These are phyloP conservation scores for Xiphydria camelus DNA, from an alignment of 2,888 invertebrate genomes.

Conservation along the genomic window DNA sequence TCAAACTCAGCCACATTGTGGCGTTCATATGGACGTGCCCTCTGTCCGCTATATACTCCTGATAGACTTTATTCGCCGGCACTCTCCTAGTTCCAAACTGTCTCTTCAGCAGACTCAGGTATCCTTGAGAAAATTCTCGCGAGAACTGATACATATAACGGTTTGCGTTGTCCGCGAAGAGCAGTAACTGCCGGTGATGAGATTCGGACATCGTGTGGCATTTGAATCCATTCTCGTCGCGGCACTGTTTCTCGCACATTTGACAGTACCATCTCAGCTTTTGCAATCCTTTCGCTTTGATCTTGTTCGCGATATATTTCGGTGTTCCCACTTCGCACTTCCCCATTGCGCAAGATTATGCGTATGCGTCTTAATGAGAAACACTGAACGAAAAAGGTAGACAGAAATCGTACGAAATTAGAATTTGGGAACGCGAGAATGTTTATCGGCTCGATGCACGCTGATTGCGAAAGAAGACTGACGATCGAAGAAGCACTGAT, in stretches of 20 bases:
- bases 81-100: slow-evolving; percentile 94
- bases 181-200: slow-evolving; percentile 91
- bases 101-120: slow-evolving; percentile 78
- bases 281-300: slow-evolving; percentile 97
- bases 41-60: slow-evolving; percentile 92
- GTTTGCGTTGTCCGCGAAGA: slow-evolving; percentile 93
- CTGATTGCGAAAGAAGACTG: no score
- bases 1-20: slow-evolving; percentile 94
- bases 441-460: no score
- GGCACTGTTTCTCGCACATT: slow-evolving; percentile 99
- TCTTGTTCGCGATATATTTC: slow-evolving; percentile 97
- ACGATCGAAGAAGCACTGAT: no score
- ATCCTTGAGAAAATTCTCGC: slow-evolving; percentile 85
- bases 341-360: no score
- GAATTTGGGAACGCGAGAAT: no score
- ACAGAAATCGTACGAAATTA: no score
- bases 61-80: slow-evolving; percentile 94
- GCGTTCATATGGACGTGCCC: slow-evolving; percentile 98
- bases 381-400: no score
- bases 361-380: no score
- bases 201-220: slow-evolving; percentile 98
- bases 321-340: slow-evolving; percentile 92
- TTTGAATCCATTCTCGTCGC: slow-evolving; percentile 99
- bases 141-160: slow-evolving; percentile 93
- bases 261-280: slow-evolving; percentile 98